phyloP scores from a whole-genome alignment of 2,113 vertebrate species.

The Lipophrys pholis region DNA sequence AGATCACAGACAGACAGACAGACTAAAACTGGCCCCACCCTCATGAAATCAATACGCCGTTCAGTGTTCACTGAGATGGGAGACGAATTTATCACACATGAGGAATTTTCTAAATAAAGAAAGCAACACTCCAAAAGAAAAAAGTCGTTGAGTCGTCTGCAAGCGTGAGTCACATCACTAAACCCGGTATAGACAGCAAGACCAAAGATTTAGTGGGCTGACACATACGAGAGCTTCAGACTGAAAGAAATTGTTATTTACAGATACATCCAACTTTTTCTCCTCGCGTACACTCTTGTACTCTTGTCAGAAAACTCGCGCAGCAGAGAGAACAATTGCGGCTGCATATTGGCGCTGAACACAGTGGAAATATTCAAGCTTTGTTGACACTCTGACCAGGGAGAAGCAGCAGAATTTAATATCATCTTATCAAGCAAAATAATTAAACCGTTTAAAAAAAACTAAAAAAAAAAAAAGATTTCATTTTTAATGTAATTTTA shows the following conservation, averaged over 20 bases:
- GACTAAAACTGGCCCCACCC: not conserved
- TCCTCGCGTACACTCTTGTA: too few relatives aligned
- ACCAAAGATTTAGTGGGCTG: not conserved
- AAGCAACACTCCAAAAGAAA: not conserved
- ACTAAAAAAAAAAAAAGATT: too few relatives aligned
- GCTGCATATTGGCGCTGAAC: too few relatives aligned
- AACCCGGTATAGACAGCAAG: not conserved
- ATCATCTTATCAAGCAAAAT: too few relatives aligned
- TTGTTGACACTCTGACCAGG: too few relatives aligned
- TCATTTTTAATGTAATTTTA: too few relatives aligned
- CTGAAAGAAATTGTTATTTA: not conserved
- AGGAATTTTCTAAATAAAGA: not conserved
- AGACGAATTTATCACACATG: not conserved
- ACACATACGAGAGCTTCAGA: not conserved
- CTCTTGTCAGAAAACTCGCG: too few relatives aligned
- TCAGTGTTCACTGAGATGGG: not conserved
- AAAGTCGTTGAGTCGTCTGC: not conserved
- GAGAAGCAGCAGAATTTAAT: not conserved
- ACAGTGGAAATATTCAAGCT: too few relatives aligned
- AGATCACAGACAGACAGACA: not conserved
- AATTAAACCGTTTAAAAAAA: too few relatives aligned
- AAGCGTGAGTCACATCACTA: not conserved
- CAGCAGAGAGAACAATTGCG: not conserved
- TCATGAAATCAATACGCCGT: not conserved
- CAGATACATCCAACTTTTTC: not conserved